Conservation (phyloP, 2,113 vertebrate genomes). For the Bombycilla garrulus region DNA sequence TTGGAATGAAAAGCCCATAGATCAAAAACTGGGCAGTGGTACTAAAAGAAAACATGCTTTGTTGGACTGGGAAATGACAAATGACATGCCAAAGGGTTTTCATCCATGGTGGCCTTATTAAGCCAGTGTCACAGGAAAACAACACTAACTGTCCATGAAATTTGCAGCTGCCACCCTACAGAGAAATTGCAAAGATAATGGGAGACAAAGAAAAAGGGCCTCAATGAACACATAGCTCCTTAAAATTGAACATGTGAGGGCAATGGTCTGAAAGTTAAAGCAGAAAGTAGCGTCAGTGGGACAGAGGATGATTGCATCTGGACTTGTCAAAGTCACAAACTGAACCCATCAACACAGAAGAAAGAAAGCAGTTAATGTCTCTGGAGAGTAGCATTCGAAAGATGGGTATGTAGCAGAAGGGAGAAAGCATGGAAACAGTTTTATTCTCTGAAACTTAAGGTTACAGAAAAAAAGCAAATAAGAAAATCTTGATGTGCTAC, state of each 20-base stretch:
- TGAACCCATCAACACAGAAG: not conserved
- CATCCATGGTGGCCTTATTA: not conserved
- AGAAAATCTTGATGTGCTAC: not conserved
- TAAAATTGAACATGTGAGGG: not conserved
- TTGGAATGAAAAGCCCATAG: not conserved
- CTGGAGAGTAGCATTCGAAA: not conserved
- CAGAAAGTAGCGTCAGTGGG: not conserved
- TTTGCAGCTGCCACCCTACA: not conserved
- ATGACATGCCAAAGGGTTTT: not conserved
- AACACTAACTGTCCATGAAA: slow-evolving; percentile 10
- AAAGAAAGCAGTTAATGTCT: not conserved
- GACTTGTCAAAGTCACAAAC: not conserved
- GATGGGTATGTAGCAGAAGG: not conserved
- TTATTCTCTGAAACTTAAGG: not conserved
- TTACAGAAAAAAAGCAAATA: slow-evolving; percentile 5
- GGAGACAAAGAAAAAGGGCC: not conserved
- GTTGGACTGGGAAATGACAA: not conserved
- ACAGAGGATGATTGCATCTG: not conserved
- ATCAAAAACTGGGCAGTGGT: not conserved
- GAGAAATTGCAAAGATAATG: slow-evolving; percentile 18
- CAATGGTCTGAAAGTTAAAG: not conserved
- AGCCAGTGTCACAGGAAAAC: not conserved
- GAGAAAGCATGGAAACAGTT: not conserved
- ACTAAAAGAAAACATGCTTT: not conserved
- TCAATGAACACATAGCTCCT: not conserved